Percentiles rank a stretch among this genome's conserved stretches.
These are phyloP conservation scores for Anolis carolinensis DNA, from an alignment of 2,113 vertebrate species.

Conservation along the genomic window DNA sequence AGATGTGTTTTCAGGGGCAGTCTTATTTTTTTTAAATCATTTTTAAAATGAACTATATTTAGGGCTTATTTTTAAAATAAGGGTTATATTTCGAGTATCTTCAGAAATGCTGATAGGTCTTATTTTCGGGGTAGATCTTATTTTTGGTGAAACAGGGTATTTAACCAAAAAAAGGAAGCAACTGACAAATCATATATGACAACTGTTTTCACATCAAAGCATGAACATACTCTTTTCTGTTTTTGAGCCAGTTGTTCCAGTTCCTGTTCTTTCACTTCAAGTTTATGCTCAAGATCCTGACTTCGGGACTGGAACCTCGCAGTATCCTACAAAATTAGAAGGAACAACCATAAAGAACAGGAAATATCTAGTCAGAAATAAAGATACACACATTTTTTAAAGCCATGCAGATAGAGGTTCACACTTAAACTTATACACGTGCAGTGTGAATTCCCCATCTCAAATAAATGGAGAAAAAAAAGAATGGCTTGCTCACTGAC, in stretches of 20 bases:
- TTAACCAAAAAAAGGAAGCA: too few species aligned
- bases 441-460: not conserved
- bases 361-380: not conserved
- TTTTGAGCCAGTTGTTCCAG: constrained; percentile 84
- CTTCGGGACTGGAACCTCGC: constrained; percentile 83
- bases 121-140: too few species aligned
- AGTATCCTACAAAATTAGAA: constrained; percentile 79
- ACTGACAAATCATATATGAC: too few species aligned
- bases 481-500: not conserved
- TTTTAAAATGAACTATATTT: too few species aligned
- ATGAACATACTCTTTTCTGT: constrained; percentile 80
- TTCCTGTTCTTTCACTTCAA: constrained; percentile 86
- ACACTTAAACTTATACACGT: not conserved
- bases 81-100: too few species aligned
- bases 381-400: too few species aligned
- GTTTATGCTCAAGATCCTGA: constrained; percentile 82
- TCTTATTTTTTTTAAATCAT: too few species aligned
- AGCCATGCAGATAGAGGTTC: not conserved
- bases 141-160: too few species aligned
- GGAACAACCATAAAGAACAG: not conserved
- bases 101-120: too few species aligned
- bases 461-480: not conserved
- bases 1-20: too few species aligned
- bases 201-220: too few species aligned
- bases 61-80: too few species aligned